Percentiles rank a stretch among this genome's conserved stretches.
These are phyloP conservation scores for Thymelicus sylvestris DNA, from an alignment of 2,888 invertebrate species.

Conservation along the genomic window DNA sequence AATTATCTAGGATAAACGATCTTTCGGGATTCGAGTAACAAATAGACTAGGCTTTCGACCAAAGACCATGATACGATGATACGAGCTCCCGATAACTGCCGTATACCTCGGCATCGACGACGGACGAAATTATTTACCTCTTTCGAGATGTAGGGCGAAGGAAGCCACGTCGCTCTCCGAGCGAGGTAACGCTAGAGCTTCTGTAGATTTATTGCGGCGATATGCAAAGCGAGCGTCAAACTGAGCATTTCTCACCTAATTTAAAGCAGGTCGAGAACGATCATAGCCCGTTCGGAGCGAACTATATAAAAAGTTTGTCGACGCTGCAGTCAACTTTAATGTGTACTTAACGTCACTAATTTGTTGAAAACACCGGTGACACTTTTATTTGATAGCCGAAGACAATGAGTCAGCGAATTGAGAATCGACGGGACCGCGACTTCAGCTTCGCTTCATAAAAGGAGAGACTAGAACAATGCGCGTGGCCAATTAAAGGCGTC, in stretches of 20 bases:
- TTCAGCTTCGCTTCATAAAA: constrained; percentile 57
- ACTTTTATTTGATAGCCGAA: constrained; percentile 51
- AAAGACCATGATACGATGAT: constrained; percentile 37
- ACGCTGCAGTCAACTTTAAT: constrained; percentile 51
- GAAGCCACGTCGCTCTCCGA: constrained; percentile 33
- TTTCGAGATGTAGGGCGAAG: constrained; percentile 31
- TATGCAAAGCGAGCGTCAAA: constrained; percentile 67
- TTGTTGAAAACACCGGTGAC: constrained; percentile 56
- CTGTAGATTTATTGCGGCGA: constrained; percentile 63
- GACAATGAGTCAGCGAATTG: constrained; percentile 53
- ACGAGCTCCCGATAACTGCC: constrained; percentile 29
- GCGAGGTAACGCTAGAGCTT: constrained; percentile 44
- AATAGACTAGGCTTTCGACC: constrained; percentile 47
- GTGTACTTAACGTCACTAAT: constrained; percentile 57
- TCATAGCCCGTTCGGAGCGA: constrained; percentile 48
- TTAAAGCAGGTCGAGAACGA: constrained; percentile 56
- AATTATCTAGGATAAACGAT: constrained; percentile 70
- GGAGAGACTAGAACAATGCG: constrained; percentile 62
- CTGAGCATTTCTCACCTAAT: constrained; percentile 69
- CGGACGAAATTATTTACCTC: constrained; percentile 53
- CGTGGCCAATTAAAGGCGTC: constrained; percentile 70
- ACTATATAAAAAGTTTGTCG: constrained; percentile 64
- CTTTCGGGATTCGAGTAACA: constrained; percentile 56
- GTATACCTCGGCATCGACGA: constrained; percentile 38
- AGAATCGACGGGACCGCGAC: constrained; percentile 54